phyloP scores from a whole-genome alignment of 2,888 invertebrate genomes.

The Gandaritis pyraliata region DNA sequence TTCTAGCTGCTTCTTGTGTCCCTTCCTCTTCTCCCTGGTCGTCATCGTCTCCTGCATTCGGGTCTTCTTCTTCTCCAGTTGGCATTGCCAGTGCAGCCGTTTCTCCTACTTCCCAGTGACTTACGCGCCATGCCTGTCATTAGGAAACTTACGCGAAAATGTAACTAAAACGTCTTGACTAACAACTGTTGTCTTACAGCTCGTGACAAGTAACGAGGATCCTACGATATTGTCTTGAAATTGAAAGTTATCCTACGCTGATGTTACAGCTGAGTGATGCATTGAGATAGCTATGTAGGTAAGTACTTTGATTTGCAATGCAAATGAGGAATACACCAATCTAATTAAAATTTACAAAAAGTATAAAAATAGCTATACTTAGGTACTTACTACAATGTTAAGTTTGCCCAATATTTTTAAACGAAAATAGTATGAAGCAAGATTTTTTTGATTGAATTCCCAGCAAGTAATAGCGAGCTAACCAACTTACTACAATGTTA shows the following conservation, averaged over 20 bases:
- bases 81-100: constrained; percentile 52
- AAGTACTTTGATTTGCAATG: no score
- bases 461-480: constrained; percentile 43
- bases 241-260: no score
- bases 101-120: constrained; percentile 70
- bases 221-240: neutral
- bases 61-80: constrained; percentile 60
- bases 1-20: constrained; percentile 56
- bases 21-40: constrained; percentile 63
- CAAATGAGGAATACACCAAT: no score
- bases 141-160: neutral
- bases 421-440: no score
- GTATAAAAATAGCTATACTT: no score
- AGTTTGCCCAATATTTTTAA: no score
- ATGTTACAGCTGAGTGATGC: no score
- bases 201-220: neutral
- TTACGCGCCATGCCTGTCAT: constrained; percentile 61
- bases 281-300: no score
- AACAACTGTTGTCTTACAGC: neutral
- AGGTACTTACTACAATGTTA: no score
- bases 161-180: neutral
- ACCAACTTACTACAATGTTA: no score
- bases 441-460: no score
- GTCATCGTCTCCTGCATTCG: constrained; percentile 56
- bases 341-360: no score